Evolutionary conservation across 2,888 invertebrate species (phyloP).

Genomic region (Brassicogethes aeneus): DNA sequence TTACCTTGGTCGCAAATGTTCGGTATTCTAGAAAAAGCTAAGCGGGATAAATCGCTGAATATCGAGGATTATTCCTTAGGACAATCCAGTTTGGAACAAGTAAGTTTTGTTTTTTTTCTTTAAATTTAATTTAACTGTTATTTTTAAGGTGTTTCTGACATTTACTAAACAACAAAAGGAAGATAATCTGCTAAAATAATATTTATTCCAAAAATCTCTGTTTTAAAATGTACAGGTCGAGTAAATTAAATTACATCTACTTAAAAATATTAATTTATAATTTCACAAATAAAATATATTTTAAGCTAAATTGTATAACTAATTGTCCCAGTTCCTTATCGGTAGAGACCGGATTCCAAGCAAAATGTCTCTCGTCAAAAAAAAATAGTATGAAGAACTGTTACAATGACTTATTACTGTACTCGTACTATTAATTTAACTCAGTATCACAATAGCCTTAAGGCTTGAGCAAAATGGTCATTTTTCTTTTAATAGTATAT

Average conservation of each 20-base stretch:
- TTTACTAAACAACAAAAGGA: constrained; percentile 46
- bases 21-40: constrained; percentile 51
- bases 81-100: constrained; percentile 67
- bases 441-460: too few species aligned
- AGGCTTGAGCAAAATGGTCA: too few species aligned
- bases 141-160: constrained; percentile 47
- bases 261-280: not conserved
- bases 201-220: too few species aligned
- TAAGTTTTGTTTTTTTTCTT: constrained; percentile 5
- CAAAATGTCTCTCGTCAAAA: too few species aligned
- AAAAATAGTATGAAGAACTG: too few species aligned
- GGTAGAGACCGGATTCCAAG: too few species aligned
- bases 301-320: too few species aligned
- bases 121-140: not conserved
- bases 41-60: constrained; percentile 23
- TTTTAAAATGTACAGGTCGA: too few species aligned
- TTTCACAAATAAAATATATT: constrained; percentile 1
- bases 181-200: constrained; percentile 3
- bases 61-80: constrained; percentile 69
- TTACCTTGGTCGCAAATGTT: constrained; percentile 62
- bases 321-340: too few species aligned
- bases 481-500: too few species aligned
- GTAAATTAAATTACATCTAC: not conserved
- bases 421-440: too few species aligned
- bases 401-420: too few species aligned